Evolutionary conservation across 64 coral and sea anemone genomes (phyloP), one percentile per base, ranked within the genome.

Genomic region (Cladopsammia gracilis): DNA sequence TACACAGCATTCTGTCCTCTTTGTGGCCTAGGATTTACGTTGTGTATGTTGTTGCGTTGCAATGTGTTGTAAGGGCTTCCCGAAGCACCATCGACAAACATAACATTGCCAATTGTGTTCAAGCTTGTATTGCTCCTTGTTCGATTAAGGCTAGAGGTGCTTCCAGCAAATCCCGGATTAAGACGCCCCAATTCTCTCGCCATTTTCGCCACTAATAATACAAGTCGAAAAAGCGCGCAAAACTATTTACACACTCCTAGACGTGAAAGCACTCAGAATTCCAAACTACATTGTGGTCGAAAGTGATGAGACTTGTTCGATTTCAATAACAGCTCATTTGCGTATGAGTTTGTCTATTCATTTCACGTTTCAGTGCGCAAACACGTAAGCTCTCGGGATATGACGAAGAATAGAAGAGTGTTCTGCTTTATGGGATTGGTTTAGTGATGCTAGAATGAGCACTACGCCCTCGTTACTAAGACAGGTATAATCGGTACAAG

Each of bases 281-380:
- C 58, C 42, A 59, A 34, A 43, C 15, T 59, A 20, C 50, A 58
- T 22, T 56, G 51, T 26, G 49, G 24, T 9, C 65, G 3, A 34
- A 79, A 15, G 52, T 60, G 54, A 60, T 24, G 26, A 79, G 77
- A 79, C 54, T 23, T 10, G 4, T 59, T 59, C 9, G 34, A 6
- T 19, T 43, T 79, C 53, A 78, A 56, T 78, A 58, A 19, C 4
- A 19, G 26, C 43, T 67, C 61, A 66, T 66, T 65, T 83, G 79
- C 20, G 61, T 67, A 44, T 4, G 6, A 84, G 12, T 43, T 8
- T 48, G 58, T 49, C 47, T 67, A 34, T 67, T 67, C 34, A 48
- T 66, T 84, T 84, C 62, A 84, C 80, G 80, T 24, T 84, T 49
- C 43, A 51, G 2, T 84, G 61, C 62, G 10, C 60, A 84, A 82